A percentile compares a stretch with the other conserved stretches of the same genome.
These are phyloP conservation scores for Notamacropus eugenii DNA, from an alignment of 2,797 vertebrate genomes.

Conservation along the genomic window DNA sequence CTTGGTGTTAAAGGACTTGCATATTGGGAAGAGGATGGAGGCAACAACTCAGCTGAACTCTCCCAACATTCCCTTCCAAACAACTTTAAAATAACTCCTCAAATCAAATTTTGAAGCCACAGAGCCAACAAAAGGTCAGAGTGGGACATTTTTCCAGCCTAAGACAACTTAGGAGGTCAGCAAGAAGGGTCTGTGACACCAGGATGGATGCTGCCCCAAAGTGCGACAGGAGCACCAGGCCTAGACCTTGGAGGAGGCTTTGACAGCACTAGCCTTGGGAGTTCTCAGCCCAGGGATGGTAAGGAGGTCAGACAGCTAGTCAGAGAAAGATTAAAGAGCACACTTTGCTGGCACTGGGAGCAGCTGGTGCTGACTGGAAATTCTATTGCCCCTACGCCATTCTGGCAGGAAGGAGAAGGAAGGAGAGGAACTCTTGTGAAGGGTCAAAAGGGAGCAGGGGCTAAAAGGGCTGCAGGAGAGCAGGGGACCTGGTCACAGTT, in stretches of 20 bases:
- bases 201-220: no score
- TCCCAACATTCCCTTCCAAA: background rate
- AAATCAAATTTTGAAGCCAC: background rate
- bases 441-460: background rate
- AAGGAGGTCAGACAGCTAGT: background rate
- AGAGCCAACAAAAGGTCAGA: background rate
- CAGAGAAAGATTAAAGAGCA: background rate
- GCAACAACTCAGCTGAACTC: background rate
- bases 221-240: background rate
- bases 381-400: background rate
- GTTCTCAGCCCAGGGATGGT: background rate
- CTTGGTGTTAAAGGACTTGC: background rate
- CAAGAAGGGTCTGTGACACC: background rate
- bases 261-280: background rate
- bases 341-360: background rate
- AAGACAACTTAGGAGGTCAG: background rate
- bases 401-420: background rate
- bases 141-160: background rate
- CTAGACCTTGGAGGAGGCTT: background rate
- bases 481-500: no score
- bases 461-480: background rate
- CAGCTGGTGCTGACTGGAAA: background rate
- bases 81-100: background rate
- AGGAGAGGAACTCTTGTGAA: background rate
- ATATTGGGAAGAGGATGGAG: background rate